Conservation (phyloP, 2,888 invertebrate genomes). For the Endomychus coccineus region DNA sequence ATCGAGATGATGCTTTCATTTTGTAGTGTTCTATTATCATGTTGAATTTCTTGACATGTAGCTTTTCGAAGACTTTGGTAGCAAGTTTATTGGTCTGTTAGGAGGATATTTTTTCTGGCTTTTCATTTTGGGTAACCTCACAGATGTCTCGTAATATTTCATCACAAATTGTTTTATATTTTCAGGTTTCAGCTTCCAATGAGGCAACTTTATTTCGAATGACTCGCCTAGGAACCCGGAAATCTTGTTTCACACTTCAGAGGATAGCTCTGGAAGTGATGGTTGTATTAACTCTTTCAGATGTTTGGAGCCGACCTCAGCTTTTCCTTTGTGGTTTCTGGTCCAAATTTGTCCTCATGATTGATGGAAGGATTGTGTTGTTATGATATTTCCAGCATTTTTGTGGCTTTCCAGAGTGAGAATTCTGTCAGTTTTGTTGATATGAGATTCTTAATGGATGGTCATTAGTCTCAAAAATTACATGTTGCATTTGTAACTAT, state of each 20-base stretch:
- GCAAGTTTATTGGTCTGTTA: neutral
- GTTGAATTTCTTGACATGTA: conserved; percentile 9
- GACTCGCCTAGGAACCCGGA: neutral
- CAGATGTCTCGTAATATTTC: neutral
- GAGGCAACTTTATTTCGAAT: neutral
- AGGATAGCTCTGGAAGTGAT: neutral
- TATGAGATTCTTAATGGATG: too few relatives aligned
- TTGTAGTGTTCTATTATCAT: conserved; percentile 1
- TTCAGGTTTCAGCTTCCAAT: neutral
- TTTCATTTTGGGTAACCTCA: too few relatives aligned
- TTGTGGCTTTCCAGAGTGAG: too few relatives aligned
- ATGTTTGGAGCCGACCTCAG: neutral
- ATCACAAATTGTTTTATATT: neutral
- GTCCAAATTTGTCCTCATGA: too few relatives aligned
- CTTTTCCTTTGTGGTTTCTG: too few relatives aligned
- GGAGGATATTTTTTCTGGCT: conserved; percentile 1
- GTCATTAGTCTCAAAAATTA: too few relatives aligned
- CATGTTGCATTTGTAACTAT: too few relatives aligned
- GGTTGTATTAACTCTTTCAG: neutral
- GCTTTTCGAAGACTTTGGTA: conserved; percentile 11
- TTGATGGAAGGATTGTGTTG: too few relatives aligned
- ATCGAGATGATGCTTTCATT: too few relatives aligned
- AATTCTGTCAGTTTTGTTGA: too few relatives aligned
- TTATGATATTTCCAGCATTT: too few relatives aligned
- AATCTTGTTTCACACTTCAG: neutral